Evolutionary conservation across 2,797 vertebrate species (phyloP).

Genomic region (Cottoperca gobio): DNA sequence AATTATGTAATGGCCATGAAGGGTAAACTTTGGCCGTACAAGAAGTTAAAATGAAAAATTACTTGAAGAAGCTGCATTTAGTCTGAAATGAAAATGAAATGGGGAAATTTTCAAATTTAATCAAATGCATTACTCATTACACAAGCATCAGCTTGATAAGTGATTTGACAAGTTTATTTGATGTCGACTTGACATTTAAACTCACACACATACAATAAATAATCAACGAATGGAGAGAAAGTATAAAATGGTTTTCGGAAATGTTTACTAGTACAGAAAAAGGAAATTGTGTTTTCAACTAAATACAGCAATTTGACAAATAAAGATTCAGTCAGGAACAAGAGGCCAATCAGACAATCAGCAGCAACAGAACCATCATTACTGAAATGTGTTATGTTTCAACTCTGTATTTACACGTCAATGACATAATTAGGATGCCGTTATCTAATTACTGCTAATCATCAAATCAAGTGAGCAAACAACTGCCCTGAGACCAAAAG

Average conservation of each 20-base stretch:
- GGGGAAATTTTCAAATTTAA: conserved; percentile 16
- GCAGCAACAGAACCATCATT: conserved; percentile 7
- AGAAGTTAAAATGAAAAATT: conserved; percentile 44
- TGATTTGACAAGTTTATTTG: conserved; percentile 14
- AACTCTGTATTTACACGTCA: conserved; percentile 28
- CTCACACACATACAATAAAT: not conserved
- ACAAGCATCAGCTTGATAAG: not conserved
- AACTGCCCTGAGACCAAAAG: conserved; percentile 46
- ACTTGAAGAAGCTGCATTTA: conserved; percentile 29
- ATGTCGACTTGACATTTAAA: conserved; percentile 11
- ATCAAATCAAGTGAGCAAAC: conserved; percentile 61
- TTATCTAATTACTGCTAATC: conserved; percentile 67
- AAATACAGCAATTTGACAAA: conserved; percentile 6
- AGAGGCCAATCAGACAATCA: conserved; percentile 13
- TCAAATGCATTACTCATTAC: conserved; percentile 24
- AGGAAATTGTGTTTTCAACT: not conserved
- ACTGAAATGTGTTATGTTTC: conserved; percentile 22
- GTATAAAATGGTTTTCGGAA: not conserved
- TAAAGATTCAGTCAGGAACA: not conserved
- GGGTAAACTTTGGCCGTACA: conserved; percentile 24
- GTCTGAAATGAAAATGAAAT: conserved; percentile 30
- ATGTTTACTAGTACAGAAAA: not conserved
- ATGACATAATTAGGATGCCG: conserved; percentile 47
- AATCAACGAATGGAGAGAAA: not conserved
- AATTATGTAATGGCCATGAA: conserved; percentile 58